A percentile compares a stretch with the other conserved stretches of the same genome.
Evolutionary conservation across 2,888 invertebrate genomes (phyloP).

Genomic region (Apamea sordens): DNA sequence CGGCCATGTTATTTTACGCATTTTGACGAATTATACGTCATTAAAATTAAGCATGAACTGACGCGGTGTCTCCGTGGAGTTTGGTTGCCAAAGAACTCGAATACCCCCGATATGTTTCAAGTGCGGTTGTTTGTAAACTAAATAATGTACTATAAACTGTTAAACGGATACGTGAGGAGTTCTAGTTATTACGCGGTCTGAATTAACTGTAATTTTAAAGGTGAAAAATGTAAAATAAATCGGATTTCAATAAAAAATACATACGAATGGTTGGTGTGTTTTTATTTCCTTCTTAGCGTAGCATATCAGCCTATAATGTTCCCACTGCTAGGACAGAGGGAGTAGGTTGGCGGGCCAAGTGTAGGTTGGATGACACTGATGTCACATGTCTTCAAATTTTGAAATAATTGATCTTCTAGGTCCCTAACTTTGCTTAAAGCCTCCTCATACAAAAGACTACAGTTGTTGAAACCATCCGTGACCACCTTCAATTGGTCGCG

Average conservation of each 20-base stretch:
- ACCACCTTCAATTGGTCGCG: too few relatives aligned
- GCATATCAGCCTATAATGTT: too few relatives aligned
- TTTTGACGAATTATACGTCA: constrained; percentile 5
- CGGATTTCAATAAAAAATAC: constrained; percentile 88
- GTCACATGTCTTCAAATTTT: too few relatives aligned
- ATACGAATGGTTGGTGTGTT: constrained; percentile 58
- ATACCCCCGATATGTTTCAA: constrained; percentile 59
- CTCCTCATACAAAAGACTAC: too few relatives aligned
- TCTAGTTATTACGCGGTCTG: constrained; percentile 77
- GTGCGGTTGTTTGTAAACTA: constrained; percentile 69
- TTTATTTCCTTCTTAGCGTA: constrained; percentile 9
- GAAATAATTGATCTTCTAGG: too few relatives aligned
- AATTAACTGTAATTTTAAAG: constrained; percentile 82
- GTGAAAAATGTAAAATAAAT: constrained; percentile 85
- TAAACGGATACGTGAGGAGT: constrained; percentile 66
- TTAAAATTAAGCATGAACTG: constrained; percentile 43
- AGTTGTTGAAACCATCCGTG: too few relatives aligned
- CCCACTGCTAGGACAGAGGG: too few relatives aligned
- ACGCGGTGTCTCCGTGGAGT: constrained; percentile 48
- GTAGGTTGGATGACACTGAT: too few relatives aligned
- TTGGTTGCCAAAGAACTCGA: constrained; percentile 39
- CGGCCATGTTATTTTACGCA: not conserved
- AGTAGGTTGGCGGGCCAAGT: too few relatives aligned
- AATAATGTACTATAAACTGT: constrained; percentile 67
- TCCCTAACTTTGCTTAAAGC: too few relatives aligned